Evolutionary conservation across 2,888 invertebrate genomes (phyloP).

Genomic region (Odontocolon sp.): DNA sequence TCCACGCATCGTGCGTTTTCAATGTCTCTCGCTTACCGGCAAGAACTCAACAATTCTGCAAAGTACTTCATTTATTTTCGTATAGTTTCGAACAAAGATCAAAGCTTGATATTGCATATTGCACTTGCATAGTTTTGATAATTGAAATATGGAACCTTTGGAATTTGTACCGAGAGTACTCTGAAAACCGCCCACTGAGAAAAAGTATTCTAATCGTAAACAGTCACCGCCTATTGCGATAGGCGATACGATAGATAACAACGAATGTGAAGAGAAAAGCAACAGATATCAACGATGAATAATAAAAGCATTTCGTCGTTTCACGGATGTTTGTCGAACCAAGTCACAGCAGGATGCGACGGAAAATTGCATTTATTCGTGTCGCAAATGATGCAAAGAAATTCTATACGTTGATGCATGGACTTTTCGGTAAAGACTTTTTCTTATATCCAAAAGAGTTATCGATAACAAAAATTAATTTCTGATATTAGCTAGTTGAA

Average conservation of each 20-base stretch:
- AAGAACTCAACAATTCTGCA: not conserved
- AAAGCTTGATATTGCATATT: too few relatives aligned
- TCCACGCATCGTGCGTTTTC: too few relatives aligned
- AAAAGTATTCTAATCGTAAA: constrained; percentile 50
- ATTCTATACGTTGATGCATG: not conserved
- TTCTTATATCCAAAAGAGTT: not conserved
- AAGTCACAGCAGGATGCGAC: constrained; percentile 14
- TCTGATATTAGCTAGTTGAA: not conserved
- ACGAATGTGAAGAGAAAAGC: constrained; percentile 3
- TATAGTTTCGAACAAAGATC: too few relatives aligned
- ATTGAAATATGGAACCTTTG: constrained; percentile 41
- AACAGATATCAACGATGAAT: constrained; percentile 23
- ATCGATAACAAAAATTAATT: not conserved
- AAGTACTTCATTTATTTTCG: not conserved
- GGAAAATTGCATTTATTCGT: not conserved
- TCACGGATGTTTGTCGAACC: constrained; percentile 13
- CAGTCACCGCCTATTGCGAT: constrained; percentile 48
- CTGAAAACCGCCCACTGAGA: constrained; percentile 39
- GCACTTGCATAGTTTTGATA: constrained; percentile 13
- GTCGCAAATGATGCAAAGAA: not conserved
- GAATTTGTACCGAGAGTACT: constrained; percentile 50
- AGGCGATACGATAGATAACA: constrained; percentile 15
- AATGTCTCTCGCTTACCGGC: too few relatives aligned
- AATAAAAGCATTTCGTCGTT: not conserved
- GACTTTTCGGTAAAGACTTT: not conserved